Percentiles rank a stretch among this genome's conserved stretches.
Evolutionary conservation across 2,113 vertebrate species (phyloP).

Genomic region (Corythoichthys haematopterus): DNA sequence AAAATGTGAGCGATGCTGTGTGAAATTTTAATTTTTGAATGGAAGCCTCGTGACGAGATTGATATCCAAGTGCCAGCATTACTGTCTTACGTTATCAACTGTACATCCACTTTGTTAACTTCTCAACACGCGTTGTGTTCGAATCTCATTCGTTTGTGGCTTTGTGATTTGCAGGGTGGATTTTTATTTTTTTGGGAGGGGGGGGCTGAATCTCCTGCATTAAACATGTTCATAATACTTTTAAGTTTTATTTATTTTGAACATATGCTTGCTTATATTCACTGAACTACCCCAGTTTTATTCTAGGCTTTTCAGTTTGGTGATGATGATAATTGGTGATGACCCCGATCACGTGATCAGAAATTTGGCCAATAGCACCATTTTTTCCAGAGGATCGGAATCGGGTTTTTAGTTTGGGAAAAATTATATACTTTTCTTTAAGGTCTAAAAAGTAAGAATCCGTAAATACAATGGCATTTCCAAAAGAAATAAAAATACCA

Average conservation of each 20-base stretch:
- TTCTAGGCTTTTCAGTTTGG: too few species aligned
- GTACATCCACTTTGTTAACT: slow-evolving; percentile 30
- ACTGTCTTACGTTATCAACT: neutral
- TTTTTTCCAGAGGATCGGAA: too few species aligned
- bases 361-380: too few species aligned
- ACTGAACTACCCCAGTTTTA: too few species aligned
- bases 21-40: slow-evolving; percentile 11
- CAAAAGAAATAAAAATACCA: too few species aligned
- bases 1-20: slow-evolving; percentile 9
- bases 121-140: slow-evolving; percentile 29
- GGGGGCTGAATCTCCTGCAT: slow-evolving; percentile 38
- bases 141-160: slow-evolving; percentile 32
- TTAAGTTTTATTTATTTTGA: neutral
- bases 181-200: slow-evolving; percentile 12
- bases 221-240: slow-evolving; percentile 51
- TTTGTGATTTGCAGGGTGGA: slow-evolving; percentile 18
- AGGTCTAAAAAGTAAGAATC: too few species aligned
- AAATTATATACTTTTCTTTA: too few species aligned
- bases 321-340: too few species aligned
- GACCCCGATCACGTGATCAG: too few species aligned
- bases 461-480: too few species aligned
- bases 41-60: slow-evolving; percentile 10
- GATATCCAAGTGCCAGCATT: neutral
- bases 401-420: too few species aligned
- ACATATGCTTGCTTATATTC: too few species aligned